Evolutionary conservation across 2,797 vertebrate species (phyloP).

Genomic region (Enteromius treurensis): DNA sequence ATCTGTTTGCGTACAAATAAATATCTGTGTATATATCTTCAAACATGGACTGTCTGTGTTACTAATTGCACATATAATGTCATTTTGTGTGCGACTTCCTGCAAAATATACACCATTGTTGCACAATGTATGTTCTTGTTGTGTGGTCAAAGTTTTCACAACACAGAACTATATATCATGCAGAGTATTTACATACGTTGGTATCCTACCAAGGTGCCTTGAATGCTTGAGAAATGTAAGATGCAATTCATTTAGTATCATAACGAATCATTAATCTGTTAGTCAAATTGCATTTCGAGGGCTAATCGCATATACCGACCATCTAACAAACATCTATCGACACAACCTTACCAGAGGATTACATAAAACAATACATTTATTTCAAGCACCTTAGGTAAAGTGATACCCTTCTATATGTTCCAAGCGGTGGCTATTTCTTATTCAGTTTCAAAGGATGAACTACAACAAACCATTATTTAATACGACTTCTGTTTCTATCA

Average conservation of each 20-base stretch:
- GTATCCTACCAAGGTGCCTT: slow-evolving; percentile 66
- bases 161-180: slow-evolving; percentile 59
- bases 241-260: slow-evolving; percentile 51
- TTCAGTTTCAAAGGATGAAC: slow-evolving; percentile 12
- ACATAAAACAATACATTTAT: slow-evolving; percentile 56
- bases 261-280: slow-evolving; percentile 66
- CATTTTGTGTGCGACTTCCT: slow-evolving; percentile 54
- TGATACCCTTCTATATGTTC: slow-evolving; percentile 61
- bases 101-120: slow-evolving; percentile 48
- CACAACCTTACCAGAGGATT: slow-evolving; percentile 62
- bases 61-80: slow-evolving; percentile 51
- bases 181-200: slow-evolving; percentile 67
- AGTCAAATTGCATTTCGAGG: slow-evolving; percentile 70
- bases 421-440: slow-evolving; percentile 53
- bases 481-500: slow-evolving; percentile 15
- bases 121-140: slow-evolving; percentile 45
- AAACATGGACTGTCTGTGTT: slow-evolving; percentile 63
- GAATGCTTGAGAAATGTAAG: slow-evolving; percentile 68
- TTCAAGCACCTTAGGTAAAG: slow-evolving; percentile 59
- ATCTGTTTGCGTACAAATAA: slow-evolving; percentile 56
- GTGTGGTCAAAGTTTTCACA: slow-evolving; percentile 51
- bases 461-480: slow-evolving; percentile 17
- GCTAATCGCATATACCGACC: slow-evolving; percentile 66
- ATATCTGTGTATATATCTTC: slow-evolving; percentile 46
- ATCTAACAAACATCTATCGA: slow-evolving; percentile 63